Base-by-base conservation (phyloP, 1,140 invertebrate genomes). In the Sesamia nonagrioides region DNA sequence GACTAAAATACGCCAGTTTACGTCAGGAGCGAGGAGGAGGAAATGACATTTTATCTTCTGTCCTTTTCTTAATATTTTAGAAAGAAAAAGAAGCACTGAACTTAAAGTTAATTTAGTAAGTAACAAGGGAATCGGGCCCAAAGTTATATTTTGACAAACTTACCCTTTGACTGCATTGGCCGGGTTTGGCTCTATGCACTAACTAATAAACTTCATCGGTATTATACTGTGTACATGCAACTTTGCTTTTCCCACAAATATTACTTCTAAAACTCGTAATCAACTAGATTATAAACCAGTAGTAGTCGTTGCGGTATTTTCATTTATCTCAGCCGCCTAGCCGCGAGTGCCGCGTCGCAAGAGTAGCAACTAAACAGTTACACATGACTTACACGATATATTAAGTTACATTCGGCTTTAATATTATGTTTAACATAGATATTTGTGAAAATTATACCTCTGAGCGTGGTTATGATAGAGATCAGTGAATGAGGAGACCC, bases 261-360 rank as follows among this genome's bases (percentile, higher is more conserved):
- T 35, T 2, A 60, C 45, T 0, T n/a, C 2, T n/a, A n/a, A 50
- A 3, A n/a, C 45, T 50, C 45, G 27, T 58, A 13, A 33, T 58
- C 11, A 27, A 13, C 9, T 11, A 58, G 18, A 58, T 27, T 27
- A 58, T 21, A 35, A 52, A 58, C n/a, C 50, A 33, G 60, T 68
- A 72, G 71, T 45, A 52, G 73, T 42, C 5, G 61, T 69, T 81
- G 79, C 48, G 79, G 79, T 81, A 40, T 56, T 81, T 72, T 17
- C 73, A 35, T 73, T 81, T 81, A 74, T 73, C 63, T 33, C 18
- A 50, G 54, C 56, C 37, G 56, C 56, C 58, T 17, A 15, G 52
- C 37, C 9, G 27, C 27, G 27, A 27, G 27, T 27, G 27, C 27
- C 27, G 27, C 18, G 40, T 21, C 72, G 21, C 42, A n/a, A 60